Evolutionary conservation across 2,888 invertebrate genomes (phyloP).

Genomic region (Pseudoips prasinana): DNA sequence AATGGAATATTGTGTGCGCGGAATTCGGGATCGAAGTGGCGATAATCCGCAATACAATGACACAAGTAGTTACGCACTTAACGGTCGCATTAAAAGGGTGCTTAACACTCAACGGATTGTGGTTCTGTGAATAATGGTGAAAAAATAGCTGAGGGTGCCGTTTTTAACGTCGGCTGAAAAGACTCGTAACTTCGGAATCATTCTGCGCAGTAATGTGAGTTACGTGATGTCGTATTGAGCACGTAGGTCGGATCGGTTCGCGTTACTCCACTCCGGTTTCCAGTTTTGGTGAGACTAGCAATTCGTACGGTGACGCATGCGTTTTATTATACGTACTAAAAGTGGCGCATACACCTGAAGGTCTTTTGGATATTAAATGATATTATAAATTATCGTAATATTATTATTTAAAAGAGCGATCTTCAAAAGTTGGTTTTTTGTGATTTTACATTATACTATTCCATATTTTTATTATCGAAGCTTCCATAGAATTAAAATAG

Average conservation of each 20-base stretch:
- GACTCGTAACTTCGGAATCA: conserved; percentile 63
- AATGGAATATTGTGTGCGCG: background rate
- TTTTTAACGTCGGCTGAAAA: conserved; percentile 60
- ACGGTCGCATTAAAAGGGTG: conserved; percentile 58
- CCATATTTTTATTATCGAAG: too few species aligned
- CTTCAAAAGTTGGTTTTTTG: too few species aligned
- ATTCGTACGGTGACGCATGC: conserved; percentile 42
- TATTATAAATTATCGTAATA: too few species aligned
- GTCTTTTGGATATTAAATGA: conserved; percentile 28
- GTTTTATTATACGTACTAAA: conserved; percentile 41
- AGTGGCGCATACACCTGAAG: conserved; percentile 25
- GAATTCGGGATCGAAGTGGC: conserved; percentile 30
- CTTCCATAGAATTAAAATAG: too few species aligned
- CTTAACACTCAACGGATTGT: conserved; percentile 60
- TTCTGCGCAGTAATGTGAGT: conserved; percentile 57
- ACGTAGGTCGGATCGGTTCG: conserved; percentile 41
- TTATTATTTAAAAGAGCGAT: too few species aligned
- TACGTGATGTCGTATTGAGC: conserved; percentile 35
- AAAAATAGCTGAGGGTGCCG: conserved; percentile 58
- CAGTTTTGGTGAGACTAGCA: conserved; percentile 37
- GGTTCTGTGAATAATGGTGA: conserved; percentile 61
- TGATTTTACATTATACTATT: too few species aligned
- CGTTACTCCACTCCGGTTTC: conserved; percentile 32
- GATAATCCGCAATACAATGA: conserved; percentile 55
- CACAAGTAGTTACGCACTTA: conserved; percentile 54